These are phyloP conservation scores for Loripinus fragilis DNA, from an alignment of 2,888 invertebrate genomes.

Conservation along the genomic window DNA sequence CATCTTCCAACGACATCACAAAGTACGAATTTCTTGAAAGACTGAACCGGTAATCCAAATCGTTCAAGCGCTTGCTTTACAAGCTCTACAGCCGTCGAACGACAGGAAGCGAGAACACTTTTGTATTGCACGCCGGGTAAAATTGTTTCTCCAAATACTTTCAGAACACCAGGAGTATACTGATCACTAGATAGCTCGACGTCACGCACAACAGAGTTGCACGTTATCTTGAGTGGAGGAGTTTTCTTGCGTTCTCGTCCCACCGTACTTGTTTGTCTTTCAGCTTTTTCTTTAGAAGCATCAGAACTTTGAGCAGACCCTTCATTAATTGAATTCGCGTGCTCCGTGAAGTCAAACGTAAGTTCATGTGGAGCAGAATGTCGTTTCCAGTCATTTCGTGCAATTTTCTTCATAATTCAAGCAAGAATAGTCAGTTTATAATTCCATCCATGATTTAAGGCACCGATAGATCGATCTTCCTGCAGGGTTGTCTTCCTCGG, in stretches of 20 bases:
- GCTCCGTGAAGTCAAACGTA: conserved; percentile 31
- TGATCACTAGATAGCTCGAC: conserved; percentile 76
- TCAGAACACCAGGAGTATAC: conserved; percentile 77
- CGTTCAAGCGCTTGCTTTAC: conserved; percentile 79
- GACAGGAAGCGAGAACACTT: conserved; percentile 77
- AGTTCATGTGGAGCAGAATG: conserved; percentile 58
- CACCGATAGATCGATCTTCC: too few species aligned
- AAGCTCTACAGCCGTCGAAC: conserved; percentile 77
- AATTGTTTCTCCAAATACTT: conserved; percentile 78
- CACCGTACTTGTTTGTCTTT: conserved; percentile 37
- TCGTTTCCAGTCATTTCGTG: conserved; percentile 58
- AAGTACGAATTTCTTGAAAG: conserved; percentile 73
- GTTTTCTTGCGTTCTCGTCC: conserved; percentile 44
- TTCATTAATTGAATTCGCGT: conserved; percentile 38
- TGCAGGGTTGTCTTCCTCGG: too few species aligned
- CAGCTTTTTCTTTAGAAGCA: conserved; percentile 41
- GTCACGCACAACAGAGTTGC: conserved; percentile 22
- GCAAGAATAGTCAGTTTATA: too few species aligned
- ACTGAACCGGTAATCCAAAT: conserved; percentile 68
- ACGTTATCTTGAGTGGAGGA: not conserved
- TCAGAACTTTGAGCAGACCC: conserved; percentile 54
- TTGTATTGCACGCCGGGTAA: conserved; percentile 79
- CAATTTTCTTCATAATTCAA: conserved; percentile 54
- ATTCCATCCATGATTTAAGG: too few species aligned
- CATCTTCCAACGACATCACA: conserved; percentile 78